A percentile compares a stretch with the other conserved stretches of the same genome.
phyloP scores from a whole-genome alignment of 2,113 vertebrate genomes.

The Epinephelus lanceolatus region DNA sequence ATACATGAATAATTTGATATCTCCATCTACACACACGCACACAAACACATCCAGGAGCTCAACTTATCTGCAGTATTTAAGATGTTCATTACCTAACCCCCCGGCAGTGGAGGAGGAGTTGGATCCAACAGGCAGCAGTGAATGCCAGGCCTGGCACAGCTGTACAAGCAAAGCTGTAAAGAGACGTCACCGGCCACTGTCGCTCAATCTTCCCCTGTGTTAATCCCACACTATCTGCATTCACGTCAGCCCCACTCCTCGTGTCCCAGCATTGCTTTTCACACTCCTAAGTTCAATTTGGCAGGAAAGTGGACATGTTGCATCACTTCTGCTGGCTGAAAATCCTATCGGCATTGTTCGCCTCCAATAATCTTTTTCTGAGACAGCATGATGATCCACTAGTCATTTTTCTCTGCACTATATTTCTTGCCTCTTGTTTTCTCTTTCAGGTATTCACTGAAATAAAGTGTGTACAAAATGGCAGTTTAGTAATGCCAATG shows the following conservation, averaged over 20 bases:
- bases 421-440: slow-evolving; percentile 37
- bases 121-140: slow-evolving; percentile 65
- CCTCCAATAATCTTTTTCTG: slow-evolving; percentile 52
- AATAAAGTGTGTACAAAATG: not conserved
- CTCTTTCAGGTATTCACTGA: slow-evolving; percentile 24
- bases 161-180: slow-evolving; percentile 78
- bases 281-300: slow-evolving; percentile 72
- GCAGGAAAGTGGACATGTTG: slow-evolving; percentile 72
- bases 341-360: slow-evolving; percentile 67
- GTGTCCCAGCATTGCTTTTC: slow-evolving; percentile 64
- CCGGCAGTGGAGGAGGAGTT: slow-evolving; percentile 66
- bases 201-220: slow-evolving; percentile 76
- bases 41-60: slow-evolving; percentile 21
- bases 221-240: slow-evolving; percentile 79
- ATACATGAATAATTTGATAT: slow-evolving; percentile 68
- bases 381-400: slow-evolving; percentile 49
- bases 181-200: slow-evolving; percentile 74
- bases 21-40: slow-evolving; percentile 24
- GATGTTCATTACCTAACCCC: slow-evolving; percentile 59
- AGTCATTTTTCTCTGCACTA: slow-evolving; percentile 17
- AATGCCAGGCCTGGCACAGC: slow-evolving; percentile 78
- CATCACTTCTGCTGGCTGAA: slow-evolving; percentile 67
- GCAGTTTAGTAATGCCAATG: slow-evolving; percentile 6
- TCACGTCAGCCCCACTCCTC: slow-evolving; percentile 70
- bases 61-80: slow-evolving; percentile 74